Conservation (phyloP, 1,140 invertebrate genomes). For the Orussus abietinus region DNA sequence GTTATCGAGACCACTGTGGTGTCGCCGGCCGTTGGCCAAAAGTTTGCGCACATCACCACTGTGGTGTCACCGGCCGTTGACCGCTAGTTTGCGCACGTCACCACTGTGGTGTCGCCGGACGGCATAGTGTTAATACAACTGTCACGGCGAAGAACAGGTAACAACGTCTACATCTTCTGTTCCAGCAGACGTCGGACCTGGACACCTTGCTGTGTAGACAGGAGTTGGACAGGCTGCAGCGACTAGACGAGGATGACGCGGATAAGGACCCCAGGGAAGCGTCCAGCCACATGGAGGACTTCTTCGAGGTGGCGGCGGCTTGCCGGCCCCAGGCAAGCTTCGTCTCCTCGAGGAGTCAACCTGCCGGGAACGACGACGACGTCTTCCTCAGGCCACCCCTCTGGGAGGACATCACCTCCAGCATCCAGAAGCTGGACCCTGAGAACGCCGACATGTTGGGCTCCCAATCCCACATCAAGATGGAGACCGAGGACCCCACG, state of each 20-base stretch:
- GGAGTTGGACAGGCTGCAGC: slow-evolving; percentile 56
- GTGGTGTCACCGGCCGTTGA: too few species aligned
- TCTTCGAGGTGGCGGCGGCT: slow-evolving; percentile 56
- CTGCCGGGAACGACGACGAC: slow-evolving; percentile 64
- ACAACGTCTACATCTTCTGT: too few species aligned
- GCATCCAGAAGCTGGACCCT: slow-evolving; percentile 82
- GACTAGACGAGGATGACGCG: slow-evolving; percentile 55
- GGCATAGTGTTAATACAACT: too few species aligned
- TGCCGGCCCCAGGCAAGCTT: slow-evolving; percentile 51
- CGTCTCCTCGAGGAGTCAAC: slow-evolving; percentile 53
- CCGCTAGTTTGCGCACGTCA: too few species aligned
- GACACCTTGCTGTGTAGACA: slow-evolving; percentile 60
- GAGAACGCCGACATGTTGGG: slow-evolving; percentile 84
- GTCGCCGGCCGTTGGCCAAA: too few species aligned
- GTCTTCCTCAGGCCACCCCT: slow-evolving; percentile 76
- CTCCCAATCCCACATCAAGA: slow-evolving; percentile 64
- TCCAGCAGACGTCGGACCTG: slow-evolving; percentile 60
- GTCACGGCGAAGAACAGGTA: too few species aligned
- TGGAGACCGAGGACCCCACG: slow-evolving; percentile 68
- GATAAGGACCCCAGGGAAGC: slow-evolving; percentile 59
- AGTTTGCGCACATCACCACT: too few species aligned
- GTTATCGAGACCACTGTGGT: too few species aligned
- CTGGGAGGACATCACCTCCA: slow-evolving; percentile 86
- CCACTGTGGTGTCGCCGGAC: too few species aligned
- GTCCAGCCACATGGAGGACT: slow-evolving; percentile 64